Conservation (phyloP, 2,888 invertebrate genomes). For the Griposia aprilina region DNA sequence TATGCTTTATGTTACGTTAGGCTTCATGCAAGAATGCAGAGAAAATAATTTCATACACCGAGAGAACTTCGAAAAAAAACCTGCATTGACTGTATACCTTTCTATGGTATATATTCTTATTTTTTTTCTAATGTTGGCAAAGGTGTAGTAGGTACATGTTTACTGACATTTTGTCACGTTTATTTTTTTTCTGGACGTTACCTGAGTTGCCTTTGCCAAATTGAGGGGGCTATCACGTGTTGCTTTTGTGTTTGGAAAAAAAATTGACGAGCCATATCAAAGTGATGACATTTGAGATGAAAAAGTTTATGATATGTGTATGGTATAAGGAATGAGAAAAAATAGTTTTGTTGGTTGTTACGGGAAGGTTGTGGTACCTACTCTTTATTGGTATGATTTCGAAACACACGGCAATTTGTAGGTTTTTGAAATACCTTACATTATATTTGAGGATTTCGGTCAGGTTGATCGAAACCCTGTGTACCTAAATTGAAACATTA, state of each 20-base stretch:
- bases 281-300: conserved; percentile 83
- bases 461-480: not conserved
- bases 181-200: conserved; percentile 82
- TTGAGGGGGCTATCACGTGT: conserved; percentile 82
- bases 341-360: not conserved
- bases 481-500: not conserved
- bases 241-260: conserved; percentile 78
- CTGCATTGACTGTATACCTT: conserved; percentile 56
- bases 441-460: too few relatives aligned
- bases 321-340: conserved; percentile 11
- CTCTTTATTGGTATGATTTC: too few relatives aligned
- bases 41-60: conserved; percentile 40
- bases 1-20: too few relatives aligned
- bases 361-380: not conserved
- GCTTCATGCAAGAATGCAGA: conserved; percentile 4
- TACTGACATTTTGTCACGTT: conserved; percentile 90
- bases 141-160: conserved; percentile 88
- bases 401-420: not conserved
- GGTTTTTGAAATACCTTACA: too few relatives aligned
- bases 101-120: conserved; percentile 42
- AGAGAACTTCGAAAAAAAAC: conserved; percentile 53
- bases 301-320: conserved; percentile 76
- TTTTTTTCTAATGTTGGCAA: conserved; percentile 75
- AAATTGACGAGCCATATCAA: conserved; percentile 80
- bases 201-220: conserved; percentile 85